Base-by-base conservation (phyloP, 2,113 vertebrate genomes). In the Irena cyanogastra region DNA sequence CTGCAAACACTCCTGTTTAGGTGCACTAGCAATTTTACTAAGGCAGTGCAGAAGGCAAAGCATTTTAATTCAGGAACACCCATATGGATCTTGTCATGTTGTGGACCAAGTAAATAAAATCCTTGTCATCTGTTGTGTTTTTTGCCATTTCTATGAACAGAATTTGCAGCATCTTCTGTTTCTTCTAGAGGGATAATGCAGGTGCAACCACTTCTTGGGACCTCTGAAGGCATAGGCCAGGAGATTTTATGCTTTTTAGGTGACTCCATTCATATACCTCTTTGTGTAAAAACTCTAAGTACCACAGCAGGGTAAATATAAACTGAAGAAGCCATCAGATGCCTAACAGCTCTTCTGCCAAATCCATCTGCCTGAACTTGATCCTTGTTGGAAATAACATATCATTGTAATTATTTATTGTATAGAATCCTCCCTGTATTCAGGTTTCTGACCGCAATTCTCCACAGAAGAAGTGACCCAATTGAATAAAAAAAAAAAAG, bases 351-450 rank as follows among this genome's bases (percentile, higher is more conserved):
- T 93, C 49, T 49, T 87, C 60, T 16, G 41, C 37, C 69, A 94
- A 94, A 91, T 63, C 65, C 78, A 69, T 89, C 94, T 96, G 70
- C 39, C 59, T 94, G 65, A 95, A 85, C 66, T 90, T 64, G 49
- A 82, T 78, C 65, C 37, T 78, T 80, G 22, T 50, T 74, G 57
- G 69, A 72, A 80, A 89, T 85, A 95, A 78, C 33, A 81, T 52
- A 78, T 45, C 4, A 68, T 9, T 68, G 41, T 68, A 87, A 93
- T 93, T 87, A 93, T 68, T 93, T 75, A 44, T 74, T 93, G 56
- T 69, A 81, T 9, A 63, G 59, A 90, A 83, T 66, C 30, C 56
- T 88, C 64, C 33, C 22, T 18, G 21, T 41, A 83, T 63, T 90
- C 27, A 86, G 37, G 74, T 96, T 94, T 86, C 47, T 81, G 56